Percentiles rank a stretch among this genome's conserved stretches.
Conservation (phyloP, 2,797 vertebrate genomes). For the Anas acuta region DNA sequence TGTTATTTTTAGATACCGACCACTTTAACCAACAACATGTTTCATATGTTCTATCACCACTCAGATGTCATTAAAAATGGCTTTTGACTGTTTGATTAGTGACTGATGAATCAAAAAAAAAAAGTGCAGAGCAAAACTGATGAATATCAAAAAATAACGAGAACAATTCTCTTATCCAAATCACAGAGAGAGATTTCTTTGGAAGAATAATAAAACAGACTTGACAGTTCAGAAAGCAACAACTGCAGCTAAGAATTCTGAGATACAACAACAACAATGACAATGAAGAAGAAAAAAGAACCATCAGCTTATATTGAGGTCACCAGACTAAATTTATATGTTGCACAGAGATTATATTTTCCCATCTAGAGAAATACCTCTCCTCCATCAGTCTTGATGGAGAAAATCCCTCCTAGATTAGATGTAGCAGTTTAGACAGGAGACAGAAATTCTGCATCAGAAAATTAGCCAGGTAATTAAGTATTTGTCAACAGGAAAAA, state of each 20-base stretch:
- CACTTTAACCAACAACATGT: neutral
- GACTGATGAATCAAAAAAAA: neutral
- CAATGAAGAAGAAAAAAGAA: neutral
- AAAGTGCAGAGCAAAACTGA: neutral
- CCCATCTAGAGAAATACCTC: neutral
- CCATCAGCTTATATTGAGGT: accelerated
- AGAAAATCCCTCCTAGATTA: neutral
- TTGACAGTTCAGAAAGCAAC: neutral
- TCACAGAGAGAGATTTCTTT: neutral
- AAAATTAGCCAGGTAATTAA: constrained; percentile 35
- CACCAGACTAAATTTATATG: neutral
- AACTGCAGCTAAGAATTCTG: neutral
- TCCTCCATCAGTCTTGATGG: neutral
- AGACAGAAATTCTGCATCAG: neutral
- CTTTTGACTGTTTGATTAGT: neutral
- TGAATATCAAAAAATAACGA: neutral
- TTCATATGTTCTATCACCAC: neutral
- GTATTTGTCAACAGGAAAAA: constrained; percentile 18
- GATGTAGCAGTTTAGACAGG: neutral
- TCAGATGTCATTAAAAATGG: neutral
- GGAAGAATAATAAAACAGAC: neutral
- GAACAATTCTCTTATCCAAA: neutral
- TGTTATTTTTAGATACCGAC: neutral
- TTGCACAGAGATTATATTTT: neutral
- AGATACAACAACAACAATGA: neutral